Percentiles rank a stretch among this genome's conserved stretches.
phyloP scores from a whole-genome alignment of 2,888 invertebrate species.

The Cantharis lateralis region DNA sequence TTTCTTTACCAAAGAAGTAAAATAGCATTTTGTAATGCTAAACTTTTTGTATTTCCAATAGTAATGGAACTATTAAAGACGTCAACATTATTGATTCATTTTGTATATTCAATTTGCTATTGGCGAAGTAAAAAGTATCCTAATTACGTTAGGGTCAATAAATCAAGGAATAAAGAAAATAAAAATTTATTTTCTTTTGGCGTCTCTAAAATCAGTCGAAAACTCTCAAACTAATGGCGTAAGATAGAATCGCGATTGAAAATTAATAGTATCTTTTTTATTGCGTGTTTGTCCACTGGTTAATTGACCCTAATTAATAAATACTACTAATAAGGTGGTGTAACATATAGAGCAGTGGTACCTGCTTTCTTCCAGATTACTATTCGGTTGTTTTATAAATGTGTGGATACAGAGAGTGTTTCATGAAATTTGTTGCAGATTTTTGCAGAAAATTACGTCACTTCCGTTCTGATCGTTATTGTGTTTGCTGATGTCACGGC shows the following conservation, averaged over 20 bases:
- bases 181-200: not conserved
- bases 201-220: not conserved
- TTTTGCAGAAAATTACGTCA: too few relatives aligned
- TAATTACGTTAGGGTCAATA: not conserved
- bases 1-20: too few relatives aligned
- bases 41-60: too few relatives aligned
- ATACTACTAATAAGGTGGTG: not conserved
- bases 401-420: too few relatives aligned
- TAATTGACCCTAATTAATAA: not conserved
- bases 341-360: not conserved
- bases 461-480: too few relatives aligned
- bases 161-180: not conserved
- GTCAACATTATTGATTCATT: too few relatives aligned
- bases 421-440: too few relatives aligned
- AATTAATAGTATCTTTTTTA: not conserved
- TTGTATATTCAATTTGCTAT: not conserved
- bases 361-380: not conserved
- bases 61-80: too few relatives aligned
- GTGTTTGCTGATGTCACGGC: too few relatives aligned
- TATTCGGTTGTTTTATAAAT: too few relatives aligned
- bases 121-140: not conserved
- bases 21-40: too few relatives aligned
- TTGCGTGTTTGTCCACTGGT: not conserved
- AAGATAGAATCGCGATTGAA: not conserved
- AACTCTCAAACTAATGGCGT: not conserved